Percentiles rank a stretch among this genome's conserved stretches.
Evolutionary conservation across 2,797 vertebrate genomes (phyloP).

Genomic region (Pterois miles): DNA sequence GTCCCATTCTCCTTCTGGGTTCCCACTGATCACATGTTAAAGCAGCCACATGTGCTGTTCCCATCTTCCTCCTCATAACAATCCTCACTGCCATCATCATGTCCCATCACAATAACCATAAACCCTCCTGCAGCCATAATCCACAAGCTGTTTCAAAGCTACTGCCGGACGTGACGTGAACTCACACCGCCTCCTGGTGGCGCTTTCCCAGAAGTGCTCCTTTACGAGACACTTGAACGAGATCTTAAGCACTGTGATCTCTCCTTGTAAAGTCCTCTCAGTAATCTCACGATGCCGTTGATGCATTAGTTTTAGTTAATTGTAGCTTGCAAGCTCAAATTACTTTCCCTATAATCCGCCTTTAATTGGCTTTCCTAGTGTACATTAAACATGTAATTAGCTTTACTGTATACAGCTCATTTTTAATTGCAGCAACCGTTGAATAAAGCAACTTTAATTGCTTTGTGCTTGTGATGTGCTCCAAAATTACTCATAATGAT

Average conservation of each 20-base stretch:
- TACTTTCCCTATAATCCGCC: conserved; percentile 62
- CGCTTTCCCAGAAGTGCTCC: not conserved
- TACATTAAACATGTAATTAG: conserved; percentile 72
- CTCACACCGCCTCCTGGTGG: conserved; percentile 65
- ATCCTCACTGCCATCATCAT: conserved; percentile 27
- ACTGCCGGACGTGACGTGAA: not conserved
- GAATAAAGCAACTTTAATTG: conserved; percentile 66
- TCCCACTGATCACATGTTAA: not conserved
- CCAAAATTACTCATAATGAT: conserved; percentile 20
- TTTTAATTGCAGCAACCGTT: conserved; percentile 61
- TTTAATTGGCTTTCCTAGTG: conserved; percentile 71
- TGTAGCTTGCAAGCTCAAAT: conserved; percentile 57
- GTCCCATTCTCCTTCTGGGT: not conserved
- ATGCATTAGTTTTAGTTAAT: conserved; percentile 58
- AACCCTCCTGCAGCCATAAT: conserved; percentile 18
- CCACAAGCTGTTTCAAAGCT: conserved; percentile 1
- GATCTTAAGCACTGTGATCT: conserved; percentile 40
- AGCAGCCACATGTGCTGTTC: not conserved
- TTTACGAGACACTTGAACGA: not conserved
- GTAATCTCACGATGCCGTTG: conserved; percentile 44
- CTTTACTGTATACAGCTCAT: conserved; percentile 59
- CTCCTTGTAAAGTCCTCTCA: conserved; percentile 26
- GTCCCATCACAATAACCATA: conserved; percentile 40
- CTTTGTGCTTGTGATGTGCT: conserved; percentile 53
- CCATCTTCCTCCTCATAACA: not conserved